Percentiles rank a stretch among this genome's conserved stretches.
Conservation (phyloP, 2,797 vertebrate genomes). For the Oreochromis mossambicus region DNA sequence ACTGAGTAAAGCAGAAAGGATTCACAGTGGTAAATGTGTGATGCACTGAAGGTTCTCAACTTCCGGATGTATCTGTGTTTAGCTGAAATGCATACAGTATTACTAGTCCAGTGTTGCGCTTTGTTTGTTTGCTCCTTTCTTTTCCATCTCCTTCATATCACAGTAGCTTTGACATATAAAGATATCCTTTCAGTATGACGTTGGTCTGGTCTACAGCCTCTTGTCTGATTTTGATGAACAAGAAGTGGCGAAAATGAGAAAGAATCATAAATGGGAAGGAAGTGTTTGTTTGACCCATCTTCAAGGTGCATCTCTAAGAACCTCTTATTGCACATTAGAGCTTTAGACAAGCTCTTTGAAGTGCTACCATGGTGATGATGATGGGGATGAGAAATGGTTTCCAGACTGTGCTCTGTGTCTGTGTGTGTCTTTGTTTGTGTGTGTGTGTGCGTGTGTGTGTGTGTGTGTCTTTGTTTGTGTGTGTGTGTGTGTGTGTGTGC, state of each 20-base stretch:
- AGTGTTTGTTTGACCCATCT: neutral
- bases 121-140: neutral
- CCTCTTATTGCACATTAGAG: constrained; percentile 8
- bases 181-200: neutral
- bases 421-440: neutral
- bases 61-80: neutral
- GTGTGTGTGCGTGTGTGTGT: neutral
- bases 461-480: neutral
- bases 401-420: neutral
- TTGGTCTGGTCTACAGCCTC: neutral
- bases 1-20: neutral
- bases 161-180: neutral
- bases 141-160: neutral
- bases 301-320: neutral
- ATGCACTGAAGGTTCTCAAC: neutral
- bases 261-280: neutral
- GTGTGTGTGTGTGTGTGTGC: neutral
- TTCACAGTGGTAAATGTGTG: neutral
- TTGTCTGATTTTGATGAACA: neutral
- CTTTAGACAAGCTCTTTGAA: constrained; percentile 10
- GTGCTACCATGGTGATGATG: constrained; percentile 37
- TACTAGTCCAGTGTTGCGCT: neutral
- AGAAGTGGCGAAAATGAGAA: neutral
- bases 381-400: neutral
- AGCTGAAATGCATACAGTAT: neutral